Conservation (phyloP, 2,888 invertebrate species). For the Acrobasis consociella region DNA sequence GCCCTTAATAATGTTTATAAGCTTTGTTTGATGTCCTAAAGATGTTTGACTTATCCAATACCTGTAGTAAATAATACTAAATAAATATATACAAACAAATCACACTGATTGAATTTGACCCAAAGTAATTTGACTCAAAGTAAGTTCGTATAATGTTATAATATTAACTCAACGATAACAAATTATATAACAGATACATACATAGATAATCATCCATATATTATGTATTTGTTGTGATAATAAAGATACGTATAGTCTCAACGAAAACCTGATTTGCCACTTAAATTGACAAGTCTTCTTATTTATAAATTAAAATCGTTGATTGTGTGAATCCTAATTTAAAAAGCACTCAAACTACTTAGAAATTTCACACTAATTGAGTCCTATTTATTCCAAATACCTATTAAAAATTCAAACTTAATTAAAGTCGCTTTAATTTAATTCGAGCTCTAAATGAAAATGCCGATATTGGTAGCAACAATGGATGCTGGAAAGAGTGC, state of each 20-base stretch:
- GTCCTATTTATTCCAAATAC: constrained; percentile 36
- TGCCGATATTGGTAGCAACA: constrained; percentile 34
- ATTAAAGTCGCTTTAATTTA: constrained; percentile 37
- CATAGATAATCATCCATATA: too few relatives aligned
- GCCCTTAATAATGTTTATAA: too few relatives aligned
- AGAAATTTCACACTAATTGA: constrained; percentile 42
- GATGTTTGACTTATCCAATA: too few relatives aligned
- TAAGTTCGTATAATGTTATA: too few relatives aligned
- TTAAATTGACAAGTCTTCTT: not conserved
- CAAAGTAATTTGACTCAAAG: too few relatives aligned
- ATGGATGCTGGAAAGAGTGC: constrained; percentile 28
- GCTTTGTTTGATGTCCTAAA: too few relatives aligned
- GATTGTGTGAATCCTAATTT: constrained; percentile 39
- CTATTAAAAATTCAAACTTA: constrained; percentile 39
- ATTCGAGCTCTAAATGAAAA: constrained; percentile 27
- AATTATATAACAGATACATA: too few relatives aligned
- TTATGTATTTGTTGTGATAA: too few relatives aligned
- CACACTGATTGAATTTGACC: too few relatives aligned
- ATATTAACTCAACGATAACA: too few relatives aligned
- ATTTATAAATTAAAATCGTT: not conserved
- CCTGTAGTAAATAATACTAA: too few relatives aligned
- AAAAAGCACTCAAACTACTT: constrained; percentile 49
- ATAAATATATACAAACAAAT: too few relatives aligned
- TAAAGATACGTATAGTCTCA: not conserved
- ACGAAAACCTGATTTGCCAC: constrained; percentile 10